Conservation (phyloP, 2,113 vertebrate genomes). For the Ophthalmolycus amberensis region DNA sequence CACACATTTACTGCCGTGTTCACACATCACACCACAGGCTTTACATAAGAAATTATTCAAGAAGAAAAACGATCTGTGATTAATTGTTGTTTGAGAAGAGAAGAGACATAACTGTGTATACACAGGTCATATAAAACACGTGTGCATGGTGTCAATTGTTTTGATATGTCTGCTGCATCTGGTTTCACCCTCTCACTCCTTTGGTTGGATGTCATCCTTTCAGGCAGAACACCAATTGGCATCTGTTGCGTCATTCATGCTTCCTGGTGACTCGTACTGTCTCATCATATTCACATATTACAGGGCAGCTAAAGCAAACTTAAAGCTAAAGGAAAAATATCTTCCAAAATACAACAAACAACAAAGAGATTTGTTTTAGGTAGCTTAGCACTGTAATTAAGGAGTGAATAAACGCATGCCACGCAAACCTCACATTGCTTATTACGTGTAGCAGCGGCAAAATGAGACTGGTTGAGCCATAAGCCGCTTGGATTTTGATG, state of each 20-base stretch:
- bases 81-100: background rate
- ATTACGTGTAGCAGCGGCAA: no score
- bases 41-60: slow-evolving; percentile 6
- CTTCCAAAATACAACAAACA: no score
- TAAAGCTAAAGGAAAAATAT: background rate
- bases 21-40: background rate
- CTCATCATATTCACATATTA: background rate
- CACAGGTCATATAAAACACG: background rate
- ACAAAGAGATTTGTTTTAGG: no score
- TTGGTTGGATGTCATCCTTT: no score
- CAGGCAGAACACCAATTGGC: no score
- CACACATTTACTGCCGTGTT: background rate
- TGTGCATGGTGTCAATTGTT: background rate
- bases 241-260: no score
- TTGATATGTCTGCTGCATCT: background rate
- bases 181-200: background rate
- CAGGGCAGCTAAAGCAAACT: background rate
- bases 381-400: no score
- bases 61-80: background rate
- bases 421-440: no score
- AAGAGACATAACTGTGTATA: background rate
- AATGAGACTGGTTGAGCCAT: no score
- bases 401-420: no score
- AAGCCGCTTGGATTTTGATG: no score
- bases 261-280: background rate